Conservation (phyloP, 2,113 vertebrate species). For the Formicarius rufipectus region DNA sequence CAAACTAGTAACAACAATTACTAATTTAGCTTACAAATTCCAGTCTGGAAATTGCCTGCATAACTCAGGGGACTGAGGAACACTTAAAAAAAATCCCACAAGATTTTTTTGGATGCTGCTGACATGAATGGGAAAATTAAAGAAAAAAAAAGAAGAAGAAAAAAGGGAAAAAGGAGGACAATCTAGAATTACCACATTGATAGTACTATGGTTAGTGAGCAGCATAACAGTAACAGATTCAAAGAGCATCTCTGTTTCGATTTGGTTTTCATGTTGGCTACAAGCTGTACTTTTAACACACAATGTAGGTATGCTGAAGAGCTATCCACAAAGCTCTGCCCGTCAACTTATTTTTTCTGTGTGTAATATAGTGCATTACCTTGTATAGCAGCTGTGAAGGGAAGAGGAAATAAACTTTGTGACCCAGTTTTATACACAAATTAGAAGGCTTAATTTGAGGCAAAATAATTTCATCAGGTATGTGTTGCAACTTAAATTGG, state of each 20-base stretch:
- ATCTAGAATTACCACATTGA: not conserved
- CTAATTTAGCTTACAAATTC: not conserved
- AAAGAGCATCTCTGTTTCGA: not conserved
- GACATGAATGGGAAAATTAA: not conserved
- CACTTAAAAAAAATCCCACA: not conserved
- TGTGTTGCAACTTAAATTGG: constrained; percentile 13
- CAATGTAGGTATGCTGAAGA: not conserved
- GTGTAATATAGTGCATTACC: not conserved
- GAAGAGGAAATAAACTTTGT: not conserved
- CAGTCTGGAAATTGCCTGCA: not conserved
- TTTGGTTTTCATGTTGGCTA: not conserved
- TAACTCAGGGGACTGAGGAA: not conserved
- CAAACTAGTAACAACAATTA: not conserved
- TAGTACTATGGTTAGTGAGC: not conserved
- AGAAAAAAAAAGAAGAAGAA: not conserved
- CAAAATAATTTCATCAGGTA: constrained; percentile 23
- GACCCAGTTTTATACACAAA: constrained; percentile 38
- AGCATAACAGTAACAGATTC: not conserved
- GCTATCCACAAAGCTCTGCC: not conserved
- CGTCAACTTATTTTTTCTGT: not conserved
- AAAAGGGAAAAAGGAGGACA: not conserved
- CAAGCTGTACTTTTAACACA: not conserved
- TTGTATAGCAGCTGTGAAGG: not conserved
- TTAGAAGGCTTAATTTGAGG: constrained; percentile 34
- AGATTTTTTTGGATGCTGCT: not conserved